Evolutionary conservation across 2,797 vertebrate genomes (phyloP).

Genomic region (Sibirionetta formosa): DNA sequence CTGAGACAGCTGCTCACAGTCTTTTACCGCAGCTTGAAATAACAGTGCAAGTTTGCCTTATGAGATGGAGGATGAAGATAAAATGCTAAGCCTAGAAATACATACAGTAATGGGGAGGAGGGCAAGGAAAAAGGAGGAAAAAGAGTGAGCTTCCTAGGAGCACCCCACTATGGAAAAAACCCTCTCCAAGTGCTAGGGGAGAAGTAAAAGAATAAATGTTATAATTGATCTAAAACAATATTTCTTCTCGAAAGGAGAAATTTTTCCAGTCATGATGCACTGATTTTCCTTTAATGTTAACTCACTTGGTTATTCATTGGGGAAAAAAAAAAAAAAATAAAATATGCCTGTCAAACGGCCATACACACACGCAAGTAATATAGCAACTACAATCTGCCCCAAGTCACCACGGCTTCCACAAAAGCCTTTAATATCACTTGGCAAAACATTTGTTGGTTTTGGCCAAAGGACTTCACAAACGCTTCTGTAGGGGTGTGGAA

Average conservation of each 20-base stretch:
- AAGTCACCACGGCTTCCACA: neutral
- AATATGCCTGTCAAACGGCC: neutral
- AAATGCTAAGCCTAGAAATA: conserved; percentile 16
- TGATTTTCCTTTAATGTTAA: neutral
- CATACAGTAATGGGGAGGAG: accelerated
- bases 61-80: neutral
- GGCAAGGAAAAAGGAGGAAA: neutral
- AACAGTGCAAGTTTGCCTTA: neutral
- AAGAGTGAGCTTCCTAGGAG: neutral
- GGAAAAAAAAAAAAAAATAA: neutral
- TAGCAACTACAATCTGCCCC: neutral
- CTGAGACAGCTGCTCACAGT: neutral
- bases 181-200: neutral
- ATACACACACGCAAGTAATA: neutral
- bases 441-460: conserved; percentile 44
- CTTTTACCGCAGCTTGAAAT: conserved; percentile 12
- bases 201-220: neutral
- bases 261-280: neutral
- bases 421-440: conserved; percentile 37
- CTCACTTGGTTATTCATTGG: neutral
- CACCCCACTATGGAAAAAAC: neutral
- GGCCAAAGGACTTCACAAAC: conserved; percentile 35
- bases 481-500: neutral
- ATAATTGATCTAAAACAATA: neutral
- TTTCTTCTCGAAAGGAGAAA: neutral